A percentile compares a stretch with the other conserved stretches of the same genome.
phyloP scores from a whole-genome alignment of 1,140 invertebrate genomes.

The Capitella teleta region DNA sequence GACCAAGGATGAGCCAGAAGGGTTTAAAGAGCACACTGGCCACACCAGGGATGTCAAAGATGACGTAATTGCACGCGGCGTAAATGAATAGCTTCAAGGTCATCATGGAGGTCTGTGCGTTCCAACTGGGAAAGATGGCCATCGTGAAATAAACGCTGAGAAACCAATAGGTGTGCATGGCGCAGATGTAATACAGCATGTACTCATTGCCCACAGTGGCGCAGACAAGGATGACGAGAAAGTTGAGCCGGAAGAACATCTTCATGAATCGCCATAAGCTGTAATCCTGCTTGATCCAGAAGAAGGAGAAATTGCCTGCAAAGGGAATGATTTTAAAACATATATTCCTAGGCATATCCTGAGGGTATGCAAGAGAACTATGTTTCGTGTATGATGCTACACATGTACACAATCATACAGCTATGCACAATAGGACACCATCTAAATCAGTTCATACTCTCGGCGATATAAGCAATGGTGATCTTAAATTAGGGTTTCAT shows the following conservation, averaged over 20 bases:
- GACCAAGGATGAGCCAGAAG: conserved; percentile 17
- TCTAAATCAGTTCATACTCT: too few relatives aligned
- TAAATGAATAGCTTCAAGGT: conserved; percentile 21
- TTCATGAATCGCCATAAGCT: conserved; percentile 23
- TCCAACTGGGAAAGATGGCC: conserved; percentile 19
- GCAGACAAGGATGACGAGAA: conserved; percentile 21
- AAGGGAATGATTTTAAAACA: too few relatives aligned
- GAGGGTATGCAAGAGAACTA: too few relatives aligned
- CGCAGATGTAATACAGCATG: conserved; percentile 32
- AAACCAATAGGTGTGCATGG: conserved; percentile 34
- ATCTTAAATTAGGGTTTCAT: too few relatives aligned
- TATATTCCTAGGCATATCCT: too few relatives aligned
- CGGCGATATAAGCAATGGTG: too few relatives aligned
- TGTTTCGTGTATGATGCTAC: too few relatives aligned
- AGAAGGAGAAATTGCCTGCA: conserved; percentile 30
- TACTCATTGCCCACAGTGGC: conserved; percentile 21
- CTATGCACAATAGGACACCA: too few relatives aligned
- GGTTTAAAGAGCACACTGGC: conserved; percentile 17
- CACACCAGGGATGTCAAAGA: conserved; percentile 24
- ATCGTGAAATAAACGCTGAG: conserved; percentile 26
- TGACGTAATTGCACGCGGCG: conserved; percentile 16
- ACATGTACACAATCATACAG: too few relatives aligned
- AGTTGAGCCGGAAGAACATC: conserved; percentile 30
- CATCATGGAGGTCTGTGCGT: conserved; percentile 18
- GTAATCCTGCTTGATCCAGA: conserved; percentile 25